Base-by-base conservation (phyloP, 2,113 vertebrate species). In the Hemichromis elongatus region DNA sequence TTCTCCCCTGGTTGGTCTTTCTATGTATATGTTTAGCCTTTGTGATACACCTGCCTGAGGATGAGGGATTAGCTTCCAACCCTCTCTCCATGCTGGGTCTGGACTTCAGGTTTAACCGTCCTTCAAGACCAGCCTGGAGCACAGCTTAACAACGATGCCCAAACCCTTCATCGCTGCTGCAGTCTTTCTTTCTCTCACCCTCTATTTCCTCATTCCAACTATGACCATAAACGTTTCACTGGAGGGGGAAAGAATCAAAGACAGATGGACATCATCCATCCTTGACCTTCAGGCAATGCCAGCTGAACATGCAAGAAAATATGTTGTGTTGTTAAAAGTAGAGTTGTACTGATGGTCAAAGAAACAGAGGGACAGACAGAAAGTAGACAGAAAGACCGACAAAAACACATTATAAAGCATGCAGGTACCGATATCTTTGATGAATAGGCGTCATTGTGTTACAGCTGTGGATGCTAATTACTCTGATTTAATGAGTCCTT, bases 21-120 rank as follows among this genome's bases (percentile, higher is more conserved):
- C 92, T 89, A 92, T 92, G 93, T 93, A 95, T 95, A 94, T 96
- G 95, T 95, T 96, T 96, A 96, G 95, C 94, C 95, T 95, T 95
- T 95, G 93, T 96, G 94, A 94, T 95, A 90, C 90, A 95, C 93
- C 89, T 92, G 94, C 93, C 93, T 90, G 86, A 91, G 94, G 94
- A 95, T 86, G 94, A 82, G 81, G 94, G 93, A 96, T 96, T 96
- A 95, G 93, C 90, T 93, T 84, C 81, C 85, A 90, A 73, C 89
- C 79, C 66, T 86, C 63, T 91, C 63, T 84, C 83, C 89, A 86
- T 94, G 91, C 92, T 89, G 57, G 73, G 90, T 88, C 91, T 92
- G 93, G 93, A 93, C 92, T 94, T 89, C 73, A 79, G 86, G 92
- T 94, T 91, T 89, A 91, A 91, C 92, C 52, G 92, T 94, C 94